Percentiles rank a stretch among this genome's conserved stretches.
Evolutionary conservation across 1,140 invertebrate genomes (phyloP).

Genomic region (Stratiolaelaps scimitus): DNA sequence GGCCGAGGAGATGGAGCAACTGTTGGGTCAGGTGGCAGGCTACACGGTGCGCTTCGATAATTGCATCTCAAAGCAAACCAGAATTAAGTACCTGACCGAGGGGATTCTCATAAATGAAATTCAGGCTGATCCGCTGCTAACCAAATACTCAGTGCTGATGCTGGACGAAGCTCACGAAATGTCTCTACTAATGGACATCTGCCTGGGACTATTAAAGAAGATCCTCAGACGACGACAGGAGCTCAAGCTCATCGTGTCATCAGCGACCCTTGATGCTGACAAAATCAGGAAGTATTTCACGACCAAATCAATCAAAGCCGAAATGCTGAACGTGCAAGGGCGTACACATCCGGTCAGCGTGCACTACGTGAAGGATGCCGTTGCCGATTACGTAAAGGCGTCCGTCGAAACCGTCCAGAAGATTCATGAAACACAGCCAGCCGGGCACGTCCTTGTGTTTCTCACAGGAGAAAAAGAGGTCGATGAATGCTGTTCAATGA

Average conservation of each 20-base stretch:
- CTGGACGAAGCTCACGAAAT: constrained; percentile 94
- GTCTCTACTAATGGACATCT: constrained; percentile 77
- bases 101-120: constrained; percentile 86
- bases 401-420: constrained; percentile 75
- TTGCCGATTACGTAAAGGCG: constrained; percentile 76
- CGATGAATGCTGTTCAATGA: constrained; percentile 53
- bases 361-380: constrained; percentile 68
- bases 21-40: constrained; percentile 70
- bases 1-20: constrained; percentile 67
- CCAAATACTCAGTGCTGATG: constrained; percentile 76
- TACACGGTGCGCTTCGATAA: constrained; percentile 87
- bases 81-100: constrained; percentile 93
- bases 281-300: constrained; percentile 78
- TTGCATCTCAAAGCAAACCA: constrained; percentile 51
- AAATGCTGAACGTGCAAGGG: constrained; percentile 75
- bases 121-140: constrained; percentile 80
- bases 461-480: constrained; percentile 90
- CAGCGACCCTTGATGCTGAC: constrained; percentile 87
- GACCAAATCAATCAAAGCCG: constrained; percentile 49
- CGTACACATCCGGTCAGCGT: constrained; percentile 74
- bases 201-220: constrained; percentile 87
- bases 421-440: constrained; percentile 66
- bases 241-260: constrained; percentile 74
- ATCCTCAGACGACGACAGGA: constrained; percentile 69
- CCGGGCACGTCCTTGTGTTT: constrained; percentile 82